Evolutionary conservation across 2,797 vertebrate genomes (phyloP), one percentile per base, ranked within the genome.

Genomic region (Octomys mimax): DNA sequence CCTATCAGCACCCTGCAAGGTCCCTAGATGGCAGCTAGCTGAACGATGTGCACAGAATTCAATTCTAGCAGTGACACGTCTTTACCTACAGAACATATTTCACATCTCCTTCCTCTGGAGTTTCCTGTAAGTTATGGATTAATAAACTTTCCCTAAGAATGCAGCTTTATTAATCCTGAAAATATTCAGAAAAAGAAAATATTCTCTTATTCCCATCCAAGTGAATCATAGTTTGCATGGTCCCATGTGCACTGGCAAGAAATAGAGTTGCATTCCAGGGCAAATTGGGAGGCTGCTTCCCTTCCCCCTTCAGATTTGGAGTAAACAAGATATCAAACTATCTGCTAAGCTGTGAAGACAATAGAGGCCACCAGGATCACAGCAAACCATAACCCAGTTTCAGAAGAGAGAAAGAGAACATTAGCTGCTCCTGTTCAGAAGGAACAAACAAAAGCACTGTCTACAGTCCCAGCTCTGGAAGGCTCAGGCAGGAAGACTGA

Each of bases 111-210:
- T 97, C 83, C 97, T 97, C 90, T 96, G 54, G 96, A 93, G 93
- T 97, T 97, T 95, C 96, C 96, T 81, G 0, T 97, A 97, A 97
- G 86, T 97, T 97, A 97, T 97, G 95, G 97, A 96, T 95, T 96
- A 97, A 97, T 98, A 97, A 96, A 96, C 93, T 95, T 95, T 70
- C 89, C 95, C 70, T 16, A 96, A 96, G 93, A 96, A 96, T 80
- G 49, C 62, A 90, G 61, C 64, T 96, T 96, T 95, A 97, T 97
- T 96, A 97, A 95, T 97, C 97, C 96, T 96, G 83, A 59, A 97
- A 97, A 96, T 97, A 95, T 24, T 93, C 90, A 87, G 79, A 86
- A 92, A 95, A 82, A 83, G 46, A 82, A 11, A 95, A 92, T 93
- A 96, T 91, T 33, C 88, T 90, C 97, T 91, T 70, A 93, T 77